These are phyloP conservation scores for Caerostris extrusa DNA, from an alignment of 1,140 invertebrate species.

Conservation along the genomic window DNA sequence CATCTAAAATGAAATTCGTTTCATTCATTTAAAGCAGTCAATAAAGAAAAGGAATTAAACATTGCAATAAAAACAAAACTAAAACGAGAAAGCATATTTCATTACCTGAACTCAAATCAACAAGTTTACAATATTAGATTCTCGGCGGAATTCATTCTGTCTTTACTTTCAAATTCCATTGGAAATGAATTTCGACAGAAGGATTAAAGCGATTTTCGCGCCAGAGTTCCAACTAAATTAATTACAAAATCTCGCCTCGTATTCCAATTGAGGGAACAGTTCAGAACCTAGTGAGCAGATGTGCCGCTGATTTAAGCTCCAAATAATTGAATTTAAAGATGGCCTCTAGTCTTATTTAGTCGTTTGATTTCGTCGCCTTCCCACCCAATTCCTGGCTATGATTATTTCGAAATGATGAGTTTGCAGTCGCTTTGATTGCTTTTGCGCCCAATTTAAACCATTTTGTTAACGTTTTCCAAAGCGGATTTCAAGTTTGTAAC, in stretches of 20 bases:
- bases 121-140: slow-evolving; percentile 4
- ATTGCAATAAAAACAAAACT: background rate
- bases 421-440: background rate
- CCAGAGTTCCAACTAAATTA: slow-evolving; percentile 49
- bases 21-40: too few relatives aligned
- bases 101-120: background rate
- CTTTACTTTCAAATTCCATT: slow-evolving; percentile 21
- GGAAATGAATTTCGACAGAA: background rate
- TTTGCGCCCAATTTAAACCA: slow-evolving; percentile 37
- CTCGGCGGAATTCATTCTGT: background rate
- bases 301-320: slow-evolving; percentile 58
- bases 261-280: slow-evolving; percentile 35
- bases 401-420: slow-evolving; percentile 46
- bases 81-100: background rate
- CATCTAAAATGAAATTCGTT: background rate
- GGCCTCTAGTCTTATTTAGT: slow-evolving; percentile 19
- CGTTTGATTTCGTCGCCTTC: slow-evolving; percentile 5
- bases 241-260: slow-evolving; percentile 55
- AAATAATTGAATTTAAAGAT: slow-evolving; percentile 71
- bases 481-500: background rate
- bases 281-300: slow-evolving; percentile 44
- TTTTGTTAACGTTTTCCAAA: background rate
- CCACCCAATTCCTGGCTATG: background rate
- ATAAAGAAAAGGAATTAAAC: background rate
- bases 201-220: slow-evolving; percentile 41